phyloP scores from a whole-genome alignment of 1,140 invertebrate species.

The Muscidifurax raptorellus region DNA sequence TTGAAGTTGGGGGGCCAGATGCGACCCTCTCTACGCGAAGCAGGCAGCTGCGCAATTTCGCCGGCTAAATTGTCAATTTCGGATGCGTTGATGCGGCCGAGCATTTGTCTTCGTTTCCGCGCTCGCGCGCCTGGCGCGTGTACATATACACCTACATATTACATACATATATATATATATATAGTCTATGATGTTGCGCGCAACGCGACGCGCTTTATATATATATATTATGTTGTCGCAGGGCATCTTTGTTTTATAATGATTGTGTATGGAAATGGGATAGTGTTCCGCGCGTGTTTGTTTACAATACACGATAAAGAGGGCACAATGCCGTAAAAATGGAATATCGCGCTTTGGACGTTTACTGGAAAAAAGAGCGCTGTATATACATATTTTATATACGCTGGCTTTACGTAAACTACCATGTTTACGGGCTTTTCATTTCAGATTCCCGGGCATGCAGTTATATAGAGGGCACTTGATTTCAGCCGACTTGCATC shows the following conservation, averaged over 20 bases:
- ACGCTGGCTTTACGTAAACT: no score
- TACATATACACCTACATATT: no score
- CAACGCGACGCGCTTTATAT: no score
- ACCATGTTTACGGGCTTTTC: no score
- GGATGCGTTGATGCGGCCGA: conserved; percentile 26
- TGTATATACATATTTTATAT: no score
- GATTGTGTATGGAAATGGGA: neutral
- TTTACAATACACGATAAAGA: neutral
- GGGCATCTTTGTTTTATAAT: conserved; percentile 1
- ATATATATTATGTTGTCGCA: neutral
- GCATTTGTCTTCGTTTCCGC: conserved; percentile 26
- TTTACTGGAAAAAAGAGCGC: neutral
- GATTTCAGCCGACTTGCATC: no score
- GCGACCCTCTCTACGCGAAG: neutral
- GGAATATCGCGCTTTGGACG: neutral
- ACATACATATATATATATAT: no score
- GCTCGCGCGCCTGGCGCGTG: neutral
- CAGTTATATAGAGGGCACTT: no score
- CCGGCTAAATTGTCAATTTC: conserved; percentile 23
- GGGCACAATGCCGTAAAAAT: neutral
- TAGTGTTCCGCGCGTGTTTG: neutral
- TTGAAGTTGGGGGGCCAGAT: conserved; percentile 29
- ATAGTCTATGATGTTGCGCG: no score
- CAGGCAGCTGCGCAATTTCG: neutral
- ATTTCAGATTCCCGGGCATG: no score